Base-by-base conservation (phyloP, 1,140 invertebrate genomes). In the Rhagoletis pomonella region DNA sequence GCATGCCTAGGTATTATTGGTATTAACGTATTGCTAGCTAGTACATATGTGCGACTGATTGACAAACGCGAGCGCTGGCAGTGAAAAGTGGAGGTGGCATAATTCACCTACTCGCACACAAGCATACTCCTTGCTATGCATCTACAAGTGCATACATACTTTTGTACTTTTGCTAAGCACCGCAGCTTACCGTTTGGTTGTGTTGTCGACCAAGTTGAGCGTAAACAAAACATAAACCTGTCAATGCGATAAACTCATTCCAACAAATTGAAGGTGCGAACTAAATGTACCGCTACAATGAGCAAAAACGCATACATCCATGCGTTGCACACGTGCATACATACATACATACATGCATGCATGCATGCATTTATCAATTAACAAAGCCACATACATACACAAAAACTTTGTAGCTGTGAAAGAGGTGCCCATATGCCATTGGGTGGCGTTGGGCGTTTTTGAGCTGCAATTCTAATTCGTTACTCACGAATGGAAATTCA, bases 221-320 rank as follows among this genome's bases (percentile, higher is more conserved):
- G 89, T 91, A 92, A 92, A 92, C 91, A 92, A 92, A 92, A 88
- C 91, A 92, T 92, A 89, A 92, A 92, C 89, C 91, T 92, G 91
- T 92, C 91, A 92, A 90, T 92, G 90, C 87, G 55, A 86, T 89
- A 89, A 91, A 89, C 91, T 92, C 91, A 92, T 91, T 89, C 81
- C 65, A 59, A 58, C 87, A 87, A 89, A 86, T 86, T 89, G 90
- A 91, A 92, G 90, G 91, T 92, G 90, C 89, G 90, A 91, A 91
- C 88, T 55, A 60, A 62, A 85, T 87, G 29, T 14, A 4, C 84
- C 9, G 84, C 84, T 14, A 85, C 42, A 60, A 85, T 62, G 47
- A 29, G 39, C 7, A 39, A 4, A 58, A 10, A 58, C 10, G 58
- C n/a, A 58, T 55, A 42, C 12, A 39, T 19, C 58, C 50, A 59